Evolutionary conservation across 2,113 vertebrate genomes (phyloP).

Genomic region (Fulmarus glacialis): DNA sequence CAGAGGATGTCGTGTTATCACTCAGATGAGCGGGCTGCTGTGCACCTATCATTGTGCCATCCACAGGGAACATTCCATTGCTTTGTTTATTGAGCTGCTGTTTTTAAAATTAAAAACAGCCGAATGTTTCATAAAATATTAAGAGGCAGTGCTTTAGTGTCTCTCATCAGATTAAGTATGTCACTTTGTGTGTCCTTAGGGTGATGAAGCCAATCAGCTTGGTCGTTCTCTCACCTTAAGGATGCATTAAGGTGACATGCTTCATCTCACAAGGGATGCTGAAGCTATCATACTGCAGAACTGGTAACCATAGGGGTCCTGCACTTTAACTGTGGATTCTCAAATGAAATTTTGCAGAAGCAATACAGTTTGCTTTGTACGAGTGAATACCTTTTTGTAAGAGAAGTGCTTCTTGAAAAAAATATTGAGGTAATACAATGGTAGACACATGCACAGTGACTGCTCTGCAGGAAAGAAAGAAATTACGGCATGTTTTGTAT

Average conservation of each 20-base stretch:
- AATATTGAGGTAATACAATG: conserved; percentile 28
- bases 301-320: conserved; percentile 43
- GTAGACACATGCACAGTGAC: neutral
- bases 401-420: neutral
- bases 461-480: conserved; percentile 37
- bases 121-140: conserved; percentile 50
- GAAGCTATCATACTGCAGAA: conserved; percentile 30
- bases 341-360: conserved; percentile 60
- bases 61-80: neutral
- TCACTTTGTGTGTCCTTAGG: conserved; percentile 32
- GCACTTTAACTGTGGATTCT: conserved; percentile 23
- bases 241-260: conserved; percentile 47
- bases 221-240: conserved; percentile 41
- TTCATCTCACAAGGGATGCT: conserved; percentile 37
- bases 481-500: conserved; percentile 2
- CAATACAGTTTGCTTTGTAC: neutral
- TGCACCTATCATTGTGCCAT: neutral
- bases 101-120: conserved; percentile 49
- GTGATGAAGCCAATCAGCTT: conserved; percentile 26
- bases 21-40: neutral
- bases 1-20: neutral
- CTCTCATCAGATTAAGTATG: conserved; percentile 52
- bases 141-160: conserved; percentile 7
- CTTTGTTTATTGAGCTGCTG: conserved; percentile 23
- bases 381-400: conserved; percentile 50